Evolutionary conservation across 2,113 vertebrate genomes (phyloP).

Genomic region (Leiothrix lutea): DNA sequence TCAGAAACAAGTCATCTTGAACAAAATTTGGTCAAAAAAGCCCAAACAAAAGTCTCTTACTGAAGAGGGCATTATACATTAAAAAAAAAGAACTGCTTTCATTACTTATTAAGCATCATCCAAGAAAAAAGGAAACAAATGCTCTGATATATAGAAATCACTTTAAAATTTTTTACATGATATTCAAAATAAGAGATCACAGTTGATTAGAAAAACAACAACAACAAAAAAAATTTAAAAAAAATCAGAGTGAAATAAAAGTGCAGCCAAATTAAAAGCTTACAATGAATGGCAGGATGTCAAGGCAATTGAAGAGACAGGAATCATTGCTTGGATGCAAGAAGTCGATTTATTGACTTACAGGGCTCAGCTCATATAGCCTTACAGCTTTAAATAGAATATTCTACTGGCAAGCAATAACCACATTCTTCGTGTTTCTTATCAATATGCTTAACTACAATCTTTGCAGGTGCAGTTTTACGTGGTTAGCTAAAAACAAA

Average conservation of each 20-base stretch:
- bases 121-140: background rate
- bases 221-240: background rate
- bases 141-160: background rate
- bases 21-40: background rate
- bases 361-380: background rate
- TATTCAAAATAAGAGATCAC: background rate
- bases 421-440: background rate
- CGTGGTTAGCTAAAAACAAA: background rate
- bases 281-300: background rate
- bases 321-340: background rate
- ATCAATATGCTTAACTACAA: background rate
- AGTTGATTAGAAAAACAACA: background rate
- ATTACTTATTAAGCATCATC: background rate
- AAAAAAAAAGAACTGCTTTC: background rate
- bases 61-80: background rate
- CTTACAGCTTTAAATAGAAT: background rate
- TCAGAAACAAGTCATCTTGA: background rate
- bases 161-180: background rate
- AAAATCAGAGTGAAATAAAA: background rate
- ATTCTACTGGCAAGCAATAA: background rate
- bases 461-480: background rate
- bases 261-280: background rate
- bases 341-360: background rate
- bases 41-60: background rate
- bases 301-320: background rate